These are phyloP conservation scores for Acanthopleura granulata DNA, from an alignment of 2,888 invertebrate genomes.

Conservation along the genomic window DNA sequence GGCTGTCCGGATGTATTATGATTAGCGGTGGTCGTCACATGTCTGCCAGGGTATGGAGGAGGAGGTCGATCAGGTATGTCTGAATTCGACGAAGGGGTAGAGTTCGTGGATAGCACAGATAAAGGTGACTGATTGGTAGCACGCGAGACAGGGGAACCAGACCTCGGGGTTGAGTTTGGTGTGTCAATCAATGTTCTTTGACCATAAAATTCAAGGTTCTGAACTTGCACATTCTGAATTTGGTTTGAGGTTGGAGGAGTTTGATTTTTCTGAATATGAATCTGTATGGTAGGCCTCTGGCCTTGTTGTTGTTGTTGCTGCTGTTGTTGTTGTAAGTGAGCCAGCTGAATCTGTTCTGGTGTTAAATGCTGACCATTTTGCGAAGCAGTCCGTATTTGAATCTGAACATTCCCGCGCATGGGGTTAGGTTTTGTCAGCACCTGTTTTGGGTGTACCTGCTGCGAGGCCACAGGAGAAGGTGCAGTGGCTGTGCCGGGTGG, in stretches of 20 bases:
- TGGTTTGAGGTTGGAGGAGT: slow-evolving; percentile 28
- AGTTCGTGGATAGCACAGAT: slow-evolving; percentile 65
- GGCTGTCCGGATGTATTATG: slow-evolving; percentile 34
- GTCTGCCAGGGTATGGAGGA: slow-evolving; percentile 62
- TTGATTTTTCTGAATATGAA: slow-evolving; percentile 34
- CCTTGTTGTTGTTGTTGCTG: slow-evolving; percentile 33
- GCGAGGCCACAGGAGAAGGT: not conserved
- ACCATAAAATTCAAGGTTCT: slow-evolving; percentile 27
- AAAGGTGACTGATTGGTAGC: slow-evolving; percentile 67
- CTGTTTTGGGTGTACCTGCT: not conserved
- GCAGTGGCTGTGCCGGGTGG: slow-evolving; percentile 42
- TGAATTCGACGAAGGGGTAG: slow-evolving; percentile 68
- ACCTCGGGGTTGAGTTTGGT: slow-evolving; percentile 57
- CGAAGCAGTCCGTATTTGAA: slow-evolving; percentile 37
- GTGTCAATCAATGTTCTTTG: slow-evolving; percentile 43
- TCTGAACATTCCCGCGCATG: slow-evolving; percentile 37
- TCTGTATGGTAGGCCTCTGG: slow-evolving; percentile 39
- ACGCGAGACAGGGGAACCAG: slow-evolving; percentile 65
- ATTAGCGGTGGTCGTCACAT: slow-evolving; percentile 22
- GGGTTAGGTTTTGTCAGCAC: not conserved
- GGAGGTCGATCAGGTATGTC: slow-evolving; percentile 67
- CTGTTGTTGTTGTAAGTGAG: slow-evolving; percentile 40
- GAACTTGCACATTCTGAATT: slow-evolving; percentile 33
- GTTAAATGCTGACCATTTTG: slow-evolving; percentile 34
- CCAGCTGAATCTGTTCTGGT: slow-evolving; percentile 72